Conservation (phyloP, 2,797 vertebrate species). For the Sciurus vulgaris region DNA sequence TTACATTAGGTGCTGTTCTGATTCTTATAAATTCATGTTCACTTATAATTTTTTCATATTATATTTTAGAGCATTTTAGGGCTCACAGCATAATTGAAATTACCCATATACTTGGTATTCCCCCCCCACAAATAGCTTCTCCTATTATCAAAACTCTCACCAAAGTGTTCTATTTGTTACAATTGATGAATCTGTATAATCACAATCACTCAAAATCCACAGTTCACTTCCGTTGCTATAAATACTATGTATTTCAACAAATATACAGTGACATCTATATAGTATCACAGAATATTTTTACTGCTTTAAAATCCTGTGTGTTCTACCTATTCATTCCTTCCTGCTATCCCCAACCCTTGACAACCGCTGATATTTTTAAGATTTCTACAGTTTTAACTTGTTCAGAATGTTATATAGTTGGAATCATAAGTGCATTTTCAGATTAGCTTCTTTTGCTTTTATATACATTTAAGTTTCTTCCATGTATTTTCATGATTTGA, state of each 20-base stretch:
- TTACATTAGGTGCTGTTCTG: background rate
- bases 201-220: background rate
- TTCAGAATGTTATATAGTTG: background rate
- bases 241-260: background rate
- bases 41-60: background rate
- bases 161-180: background rate
- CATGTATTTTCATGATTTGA: background rate
- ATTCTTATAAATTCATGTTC: background rate
- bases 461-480: background rate
- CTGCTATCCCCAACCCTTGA: too few relatives aligned
- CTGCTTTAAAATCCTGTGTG: background rate
- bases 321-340: background rate
- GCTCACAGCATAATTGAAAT: background rate
- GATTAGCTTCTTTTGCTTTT: background rate
- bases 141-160: background rate
- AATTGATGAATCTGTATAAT: background rate
- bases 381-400: background rate
- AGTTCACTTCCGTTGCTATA: background rate
- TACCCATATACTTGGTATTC: background rate
- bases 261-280: background rate
- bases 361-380: background rate
- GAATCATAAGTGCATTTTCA: background rate
- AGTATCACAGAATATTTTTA: background rate
- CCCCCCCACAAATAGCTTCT: background rate
- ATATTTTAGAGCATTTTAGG: background rate